Evolutionary conservation across 2,113 vertebrate species (phyloP).

Genomic region (Rynchops niger): DNA sequence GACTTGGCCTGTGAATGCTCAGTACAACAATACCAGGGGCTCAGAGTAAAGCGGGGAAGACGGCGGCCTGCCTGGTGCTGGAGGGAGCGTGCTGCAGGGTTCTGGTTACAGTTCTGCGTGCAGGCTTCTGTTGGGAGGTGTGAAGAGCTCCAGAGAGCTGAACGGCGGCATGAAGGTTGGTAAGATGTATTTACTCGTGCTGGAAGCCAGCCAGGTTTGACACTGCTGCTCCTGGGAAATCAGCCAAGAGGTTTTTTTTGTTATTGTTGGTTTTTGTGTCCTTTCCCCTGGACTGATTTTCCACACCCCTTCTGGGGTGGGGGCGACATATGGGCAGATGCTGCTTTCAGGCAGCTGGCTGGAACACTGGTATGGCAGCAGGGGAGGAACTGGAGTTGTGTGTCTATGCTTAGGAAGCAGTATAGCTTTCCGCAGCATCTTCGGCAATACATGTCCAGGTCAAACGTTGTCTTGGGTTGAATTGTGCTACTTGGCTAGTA

Average conservation of each 20-base stretch:
- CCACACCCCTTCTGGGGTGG: neutral
- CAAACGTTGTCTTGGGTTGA: neutral
- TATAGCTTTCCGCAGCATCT: neutral
- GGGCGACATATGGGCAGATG: neutral
- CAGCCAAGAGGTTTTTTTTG: neutral
- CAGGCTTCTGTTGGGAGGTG: neutral
- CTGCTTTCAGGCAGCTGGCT: neutral
- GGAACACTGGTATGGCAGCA: neutral
- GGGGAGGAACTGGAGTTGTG: neutral
- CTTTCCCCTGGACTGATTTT: neutral
- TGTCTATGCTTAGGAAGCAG: neutral
- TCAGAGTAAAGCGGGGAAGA: neutral
- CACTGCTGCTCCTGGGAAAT: neutral
- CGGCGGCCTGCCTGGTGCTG: neutral
- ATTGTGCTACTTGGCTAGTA: neutral
- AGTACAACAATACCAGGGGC: neutral
- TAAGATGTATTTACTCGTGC: neutral
- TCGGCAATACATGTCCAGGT: rapidly evolving
- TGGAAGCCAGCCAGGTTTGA: conserved; percentile 9
- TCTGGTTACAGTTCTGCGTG: rapidly evolving
- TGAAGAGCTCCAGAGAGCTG: neutral
- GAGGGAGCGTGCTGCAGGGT: neutral
- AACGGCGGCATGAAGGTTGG: neutral
- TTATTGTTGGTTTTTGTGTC: neutral
- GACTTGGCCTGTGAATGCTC: neutral